Evolutionary conservation across 1,140 invertebrate species (phyloP), one percentile per base, ranked within the genome.

Genomic region (Drosophila teissieri): DNA sequence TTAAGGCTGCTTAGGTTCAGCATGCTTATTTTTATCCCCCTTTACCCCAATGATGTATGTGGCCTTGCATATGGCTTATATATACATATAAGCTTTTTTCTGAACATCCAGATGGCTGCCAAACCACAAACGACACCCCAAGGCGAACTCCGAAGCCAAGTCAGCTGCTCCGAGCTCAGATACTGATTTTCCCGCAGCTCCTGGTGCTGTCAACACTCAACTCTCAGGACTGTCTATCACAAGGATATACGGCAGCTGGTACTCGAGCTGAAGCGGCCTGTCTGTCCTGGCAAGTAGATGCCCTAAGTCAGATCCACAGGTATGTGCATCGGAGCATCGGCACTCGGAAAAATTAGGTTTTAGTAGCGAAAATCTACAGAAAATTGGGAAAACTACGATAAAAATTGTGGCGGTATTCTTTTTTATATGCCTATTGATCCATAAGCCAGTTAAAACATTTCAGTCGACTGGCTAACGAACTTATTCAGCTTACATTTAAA

Each of bases 211-310:
- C 81, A 82, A 68, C 61, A 65, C 63, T 36, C 69, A 42, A 64
- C 68, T 40, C 54, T 34, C 46, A 52, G 53, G 22, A 56, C 62
- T 78, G 81, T 81, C 78, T 68, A 78, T 84, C 73, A 81, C 49
- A 40, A 39, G 34, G 57, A 15, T 73, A 19, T 48, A 61, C 31
- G 60, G 63, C 36, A 67, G 63, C 60, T 17, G 36, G 24, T 67
- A 48, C 56, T 57, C 45, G 69, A 70, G 56, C 51, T 49, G 14
- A 40, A 40, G 61, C 68, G 22, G 49, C 65, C 68, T 72, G 65
- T 49, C 52, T 57, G 65, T 36, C 44, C 52, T 72, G 65, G 52
- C 65, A 56, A 76, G 52, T 56, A 42, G 73, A 65, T 76, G 46
- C 72, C 52, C 60, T 54, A 27, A 75, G 72, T 52, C 69, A 61